Percentiles rank a stretch among this genome's conserved stretches.
Evolutionary conservation across 2,797 vertebrate genomes (phyloP).

Genomic region (Gallinago nigripennis): DNA sequence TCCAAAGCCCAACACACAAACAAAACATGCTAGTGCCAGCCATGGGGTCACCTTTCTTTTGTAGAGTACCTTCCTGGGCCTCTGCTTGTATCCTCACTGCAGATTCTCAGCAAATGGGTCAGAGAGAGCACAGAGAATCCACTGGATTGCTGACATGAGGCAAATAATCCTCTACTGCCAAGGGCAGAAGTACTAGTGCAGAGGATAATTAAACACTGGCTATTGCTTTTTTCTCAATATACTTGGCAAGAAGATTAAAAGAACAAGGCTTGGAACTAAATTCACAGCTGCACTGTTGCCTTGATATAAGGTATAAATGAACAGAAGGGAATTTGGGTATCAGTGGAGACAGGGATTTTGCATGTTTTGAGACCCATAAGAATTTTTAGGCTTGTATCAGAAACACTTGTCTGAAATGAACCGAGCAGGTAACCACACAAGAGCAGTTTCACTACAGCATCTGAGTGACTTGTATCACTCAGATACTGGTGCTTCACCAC

Average conservation of each 20-base stretch:
- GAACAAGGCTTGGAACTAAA: slow-evolving; percentile 31
- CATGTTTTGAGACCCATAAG: not conserved
- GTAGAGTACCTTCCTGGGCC: not conserved
- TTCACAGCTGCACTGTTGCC: not conserved
- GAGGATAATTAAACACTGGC: slow-evolving; percentile 39
- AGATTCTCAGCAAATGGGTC: not conserved
- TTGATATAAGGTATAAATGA: not conserved
- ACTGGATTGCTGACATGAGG: not conserved
- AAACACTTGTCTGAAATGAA: not conserved
- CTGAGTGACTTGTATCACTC: not conserved
- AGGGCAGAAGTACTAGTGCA: not conserved
- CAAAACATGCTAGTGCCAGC: not conserved
- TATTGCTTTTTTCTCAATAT: not conserved
- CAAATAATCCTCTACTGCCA: not conserved
- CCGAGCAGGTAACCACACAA: not conserved
- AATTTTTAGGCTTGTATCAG: not conserved
- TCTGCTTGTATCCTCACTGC: not conserved
- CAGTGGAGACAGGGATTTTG: not conserved
- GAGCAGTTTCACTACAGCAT: not conserved
- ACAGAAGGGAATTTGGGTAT: not conserved
- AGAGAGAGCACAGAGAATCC: not conserved
- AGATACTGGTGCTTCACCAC: not conserved
- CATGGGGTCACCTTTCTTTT: not conserved
- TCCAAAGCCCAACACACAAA: not conserved
- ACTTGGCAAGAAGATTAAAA: slow-evolving; percentile 17